Evolutionary conservation across 2,797 vertebrate species (phyloP), one percentile per base, ranked within the genome.

Genomic region (Rhinoraja longicauda): DNA sequence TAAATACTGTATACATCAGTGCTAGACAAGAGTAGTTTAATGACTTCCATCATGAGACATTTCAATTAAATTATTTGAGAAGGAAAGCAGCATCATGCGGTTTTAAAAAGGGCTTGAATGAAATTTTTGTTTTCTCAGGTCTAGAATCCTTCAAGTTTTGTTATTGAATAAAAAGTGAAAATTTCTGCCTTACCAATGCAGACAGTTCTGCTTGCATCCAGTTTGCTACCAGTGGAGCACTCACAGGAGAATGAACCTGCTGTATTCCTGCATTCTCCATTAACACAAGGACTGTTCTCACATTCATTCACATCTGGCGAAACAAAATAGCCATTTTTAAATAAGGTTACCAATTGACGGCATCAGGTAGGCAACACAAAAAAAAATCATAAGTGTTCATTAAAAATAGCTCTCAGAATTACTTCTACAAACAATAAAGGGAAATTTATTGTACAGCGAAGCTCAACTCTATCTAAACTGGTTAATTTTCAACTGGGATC

Each of bases 211-310:
- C 96, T 96, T 90, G 94, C 90, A 93, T 97, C 97, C 94, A 97
- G 90, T 93, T 96, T 96, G 94, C 96, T 96, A 94, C 96, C 95
- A 78, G 95, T 93, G 13, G 95, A 96, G 93, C 97, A 97, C 36
- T 96, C 96, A 93, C 97, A 97, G 92, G 17, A 93, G 94, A 97
- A 97, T 0, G 96, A 97, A n/a, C 97, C 96, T 59, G 94, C 96
- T 94, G 94, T 96, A 95, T 97, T 97, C 94, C 95, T 96, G 94
- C 97, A 97, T 76, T 94, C 95, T 75, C 96, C 95, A 93, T 94
- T 97, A 93, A 95, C 93, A 95, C 96, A 97, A 0, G 96, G 97
- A 36, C 93, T 96, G 93, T 94, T 96, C 94, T 96, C 96, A 95
- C 97, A 97, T 95, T 97, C 96, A 79, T 97, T 95, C 95, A 96